Conservation (phyloP, 2,797 vertebrate species). For the Neoniphon sammara region DNA sequence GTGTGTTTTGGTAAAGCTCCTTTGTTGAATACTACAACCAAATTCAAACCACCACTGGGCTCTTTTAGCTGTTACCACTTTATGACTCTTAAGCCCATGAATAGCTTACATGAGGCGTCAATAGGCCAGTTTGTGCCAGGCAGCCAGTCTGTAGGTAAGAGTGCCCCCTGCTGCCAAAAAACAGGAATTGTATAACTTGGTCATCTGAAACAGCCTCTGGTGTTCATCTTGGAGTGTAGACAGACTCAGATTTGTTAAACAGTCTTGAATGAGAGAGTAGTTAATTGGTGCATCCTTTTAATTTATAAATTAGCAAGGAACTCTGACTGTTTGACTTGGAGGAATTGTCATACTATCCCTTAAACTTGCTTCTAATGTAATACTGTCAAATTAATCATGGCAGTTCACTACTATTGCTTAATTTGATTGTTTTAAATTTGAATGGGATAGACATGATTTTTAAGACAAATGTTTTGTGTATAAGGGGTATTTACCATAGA, state of each 20-base stretch:
- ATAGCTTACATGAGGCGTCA: conserved; percentile 32
- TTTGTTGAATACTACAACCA: neutral
- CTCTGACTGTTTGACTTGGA: neutral
- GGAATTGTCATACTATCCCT: neutral
- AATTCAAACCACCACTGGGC: conserved; percentile 17
- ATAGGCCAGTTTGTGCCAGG: conserved; percentile 7
- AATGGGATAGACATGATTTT: neutral
- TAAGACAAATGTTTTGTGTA: neutral
- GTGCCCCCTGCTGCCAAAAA: conserved; percentile 62
- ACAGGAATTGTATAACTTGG: conserved; percentile 27
- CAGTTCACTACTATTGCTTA: neutral
- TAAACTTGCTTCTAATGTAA: neutral
- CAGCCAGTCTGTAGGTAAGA: conserved; percentile 34
- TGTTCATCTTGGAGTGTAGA: neutral
- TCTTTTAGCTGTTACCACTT: conserved; percentile 51
- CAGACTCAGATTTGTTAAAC: neutral
- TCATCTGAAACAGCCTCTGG: neutral
- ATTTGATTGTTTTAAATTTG: neutral
- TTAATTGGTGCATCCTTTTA: neutral
- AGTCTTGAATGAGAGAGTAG: neutral
- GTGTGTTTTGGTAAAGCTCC: conserved; percentile 33
- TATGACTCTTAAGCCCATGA: conserved; percentile 31
- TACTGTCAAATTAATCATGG: neutral
- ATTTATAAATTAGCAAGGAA: neutral
- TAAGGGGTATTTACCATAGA: neutral